These are phyloP conservation scores for Ladona fulva DNA, from an alignment of 1,140 invertebrate genomes.

Conservation along the genomic window DNA sequence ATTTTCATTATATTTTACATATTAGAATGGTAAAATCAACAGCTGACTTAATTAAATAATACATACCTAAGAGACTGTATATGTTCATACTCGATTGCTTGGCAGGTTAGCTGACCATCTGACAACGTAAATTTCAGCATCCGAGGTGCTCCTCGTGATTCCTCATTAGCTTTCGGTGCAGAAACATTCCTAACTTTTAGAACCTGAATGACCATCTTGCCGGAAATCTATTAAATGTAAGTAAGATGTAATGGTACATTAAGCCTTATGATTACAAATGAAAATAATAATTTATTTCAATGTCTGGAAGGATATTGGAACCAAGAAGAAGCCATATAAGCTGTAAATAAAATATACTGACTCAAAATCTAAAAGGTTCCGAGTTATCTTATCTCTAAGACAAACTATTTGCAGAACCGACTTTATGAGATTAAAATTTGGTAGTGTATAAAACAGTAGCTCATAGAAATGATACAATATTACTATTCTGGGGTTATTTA, in stretches of 20 bases:
- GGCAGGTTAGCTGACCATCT: slow-evolving; percentile 69
- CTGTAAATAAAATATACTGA: slow-evolving; percentile 28
- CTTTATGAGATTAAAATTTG: too few relatives aligned
- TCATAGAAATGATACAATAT: too few relatives aligned
- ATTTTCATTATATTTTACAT: too few relatives aligned
- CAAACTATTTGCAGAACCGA: too few relatives aligned
- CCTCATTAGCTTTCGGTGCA: slow-evolving; percentile 83
- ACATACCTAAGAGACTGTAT: slow-evolving; percentile 52
- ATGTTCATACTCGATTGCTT: slow-evolving; percentile 62
- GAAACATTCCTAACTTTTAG: slow-evolving; percentile 78
- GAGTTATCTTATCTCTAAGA: too few relatives aligned
- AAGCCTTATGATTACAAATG: too few relatives aligned
- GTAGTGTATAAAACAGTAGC: too few relatives aligned
- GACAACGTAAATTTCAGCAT: slow-evolving; percentile 74
- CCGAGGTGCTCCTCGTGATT: slow-evolving; percentile 66
- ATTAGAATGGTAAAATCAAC: background rate
- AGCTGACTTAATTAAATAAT: slow-evolving; percentile 16
- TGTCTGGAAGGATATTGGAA: too few relatives aligned
- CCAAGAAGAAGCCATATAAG: slow-evolving; percentile 30
- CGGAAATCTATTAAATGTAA: slow-evolving; percentile 40
- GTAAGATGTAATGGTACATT: background rate
- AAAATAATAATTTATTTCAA: too few relatives aligned
- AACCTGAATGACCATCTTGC: slow-evolving; percentile 73
- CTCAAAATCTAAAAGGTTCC: too few relatives aligned
- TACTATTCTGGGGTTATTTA: too few relatives aligned